These are phyloP conservation scores for Hydropsyche tenuis DNA, from an alignment of 1,140 invertebrate species.

Conservation along the genomic window DNA sequence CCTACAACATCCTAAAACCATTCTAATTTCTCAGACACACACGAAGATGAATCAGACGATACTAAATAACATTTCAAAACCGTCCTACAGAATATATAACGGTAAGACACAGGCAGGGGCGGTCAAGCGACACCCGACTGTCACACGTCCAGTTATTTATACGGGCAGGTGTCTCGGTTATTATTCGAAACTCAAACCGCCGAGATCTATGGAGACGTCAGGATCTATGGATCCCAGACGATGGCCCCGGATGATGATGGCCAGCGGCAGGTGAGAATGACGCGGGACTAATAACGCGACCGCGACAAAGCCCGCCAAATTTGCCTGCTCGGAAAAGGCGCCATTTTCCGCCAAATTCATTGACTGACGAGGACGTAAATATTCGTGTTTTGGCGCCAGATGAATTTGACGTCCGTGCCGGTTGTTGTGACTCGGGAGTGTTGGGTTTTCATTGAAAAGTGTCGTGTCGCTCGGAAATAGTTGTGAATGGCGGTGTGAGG, in stretches of 20 bases:
- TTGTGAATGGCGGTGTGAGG: too few species aligned
- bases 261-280: slow-evolving; percentile 8
- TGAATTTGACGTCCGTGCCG: too few species aligned
- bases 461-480: too few species aligned
- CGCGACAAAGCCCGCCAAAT: slow-evolving; percentile 6
- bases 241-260: background rate
- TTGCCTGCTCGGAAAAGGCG: background rate
- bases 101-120: too few species aligned
- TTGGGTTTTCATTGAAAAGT: too few species aligned
- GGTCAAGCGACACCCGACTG: background rate
- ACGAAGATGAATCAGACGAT: too few species aligned
- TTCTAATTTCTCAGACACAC: too few species aligned
- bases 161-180: slow-evolving; percentile 15
- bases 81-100: too few species aligned
- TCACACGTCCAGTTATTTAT: slow-evolving; percentile 1
- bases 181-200: background rate
- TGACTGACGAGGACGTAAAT: background rate
- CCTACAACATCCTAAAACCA: too few species aligned
- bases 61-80: too few species aligned
- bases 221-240: background rate
- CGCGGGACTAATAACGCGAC: slow-evolving; percentile 2
- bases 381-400: too few species aligned
- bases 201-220: slow-evolving; percentile 20
- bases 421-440: too few species aligned
- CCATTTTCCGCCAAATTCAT: background rate